Conservation (phyloP, 1,140 invertebrate species). For the Zaprionus ghesquierei region DNA sequence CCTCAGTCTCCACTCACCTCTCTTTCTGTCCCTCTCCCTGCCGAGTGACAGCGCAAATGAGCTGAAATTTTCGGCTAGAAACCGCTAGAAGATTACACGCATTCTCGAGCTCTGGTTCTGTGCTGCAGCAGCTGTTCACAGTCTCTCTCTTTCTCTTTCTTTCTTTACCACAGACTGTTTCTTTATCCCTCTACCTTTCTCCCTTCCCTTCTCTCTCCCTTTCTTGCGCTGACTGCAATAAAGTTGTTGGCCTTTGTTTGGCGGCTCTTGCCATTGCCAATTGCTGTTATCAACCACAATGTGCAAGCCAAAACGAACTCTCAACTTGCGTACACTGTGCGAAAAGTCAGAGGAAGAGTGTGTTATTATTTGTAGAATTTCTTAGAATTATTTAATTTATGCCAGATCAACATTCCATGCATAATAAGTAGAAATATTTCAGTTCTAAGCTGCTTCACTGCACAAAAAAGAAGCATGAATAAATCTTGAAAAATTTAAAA, state of each 20-base stretch:
- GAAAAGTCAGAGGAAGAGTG: not conserved
- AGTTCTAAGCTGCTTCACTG: not conserved
- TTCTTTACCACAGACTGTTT: not conserved
- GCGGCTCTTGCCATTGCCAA: slow-evolving; percentile 30
- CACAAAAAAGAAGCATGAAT: not conserved
- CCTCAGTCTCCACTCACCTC: not conserved
- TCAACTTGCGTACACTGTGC: slow-evolving; percentile 17
- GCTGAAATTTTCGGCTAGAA: slow-evolving; percentile 47
- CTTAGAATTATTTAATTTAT: not conserved
- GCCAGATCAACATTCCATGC: not conserved
- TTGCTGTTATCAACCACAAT: slow-evolving; percentile 38
- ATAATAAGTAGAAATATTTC: not conserved
- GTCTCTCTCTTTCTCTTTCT: not conserved
- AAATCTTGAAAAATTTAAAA: not conserved
- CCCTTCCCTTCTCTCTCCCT: not conserved
- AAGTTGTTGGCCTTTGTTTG: slow-evolving; percentile 36
- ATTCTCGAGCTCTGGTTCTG: slow-evolving; percentile 11
- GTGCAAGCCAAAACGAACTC: not conserved
- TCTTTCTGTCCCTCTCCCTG: not conserved
- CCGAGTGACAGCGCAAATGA: slow-evolving; percentile 28
- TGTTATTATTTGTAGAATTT: not conserved
- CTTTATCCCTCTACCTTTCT: not conserved
- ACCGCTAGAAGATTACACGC: slow-evolving; percentile 49
- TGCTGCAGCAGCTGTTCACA: not conserved
- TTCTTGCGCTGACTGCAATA: slow-evolving; percentile 12